Conservation (phyloP, 2,888 invertebrate species). For the Ephialtes manifestator region DNA sequence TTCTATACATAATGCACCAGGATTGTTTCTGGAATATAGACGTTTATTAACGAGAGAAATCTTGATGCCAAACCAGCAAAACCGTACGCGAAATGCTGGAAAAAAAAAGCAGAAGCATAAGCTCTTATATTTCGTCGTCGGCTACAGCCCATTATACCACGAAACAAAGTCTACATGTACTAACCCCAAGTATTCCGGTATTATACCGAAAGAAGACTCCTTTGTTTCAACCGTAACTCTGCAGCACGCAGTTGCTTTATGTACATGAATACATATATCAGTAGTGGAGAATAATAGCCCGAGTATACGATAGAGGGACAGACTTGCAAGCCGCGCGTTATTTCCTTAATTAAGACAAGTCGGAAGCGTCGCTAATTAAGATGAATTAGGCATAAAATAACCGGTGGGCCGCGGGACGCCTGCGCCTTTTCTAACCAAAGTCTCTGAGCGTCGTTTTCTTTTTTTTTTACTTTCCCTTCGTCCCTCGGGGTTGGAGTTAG, state of each 20-base stretch:
- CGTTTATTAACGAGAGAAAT: slow-evolving; percentile 61
- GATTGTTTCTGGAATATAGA: not conserved
- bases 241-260: not conserved
- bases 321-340: slow-evolving; percentile 43
- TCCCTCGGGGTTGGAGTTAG: not conserved
- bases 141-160: slow-evolving; percentile 3
- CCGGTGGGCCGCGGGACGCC: slow-evolving; percentile 15
- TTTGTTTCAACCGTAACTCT: slow-evolving; percentile 21
- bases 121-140: not conserved
- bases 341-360: slow-evolving; percentile 68
- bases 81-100: slow-evolving; percentile 26
- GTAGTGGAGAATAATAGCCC: slow-evolving; percentile 42
- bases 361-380: slow-evolving; percentile 69
- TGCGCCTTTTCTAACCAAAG: not conserved
- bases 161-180: slow-evolving; percentile 1
- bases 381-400: slow-evolving; percentile 68
- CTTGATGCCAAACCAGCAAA: slow-evolving; percentile 50
- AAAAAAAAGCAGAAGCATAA: slow-evolving; percentile 17
- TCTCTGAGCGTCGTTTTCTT: slow-evolving; percentile 37
- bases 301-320: slow-evolving; percentile 7
- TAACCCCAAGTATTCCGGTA: slow-evolving; percentile 10
- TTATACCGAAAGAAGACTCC: slow-evolving; percentile 18
- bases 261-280: slow-evolving; percentile 1
- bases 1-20: too few relatives aligned
- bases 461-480: slow-evolving; percentile 28